Evolutionary conservation across 2,888 invertebrate species (phyloP), one percentile per base, ranked within the genome.

Genomic region (Cabera pusaria): DNA sequence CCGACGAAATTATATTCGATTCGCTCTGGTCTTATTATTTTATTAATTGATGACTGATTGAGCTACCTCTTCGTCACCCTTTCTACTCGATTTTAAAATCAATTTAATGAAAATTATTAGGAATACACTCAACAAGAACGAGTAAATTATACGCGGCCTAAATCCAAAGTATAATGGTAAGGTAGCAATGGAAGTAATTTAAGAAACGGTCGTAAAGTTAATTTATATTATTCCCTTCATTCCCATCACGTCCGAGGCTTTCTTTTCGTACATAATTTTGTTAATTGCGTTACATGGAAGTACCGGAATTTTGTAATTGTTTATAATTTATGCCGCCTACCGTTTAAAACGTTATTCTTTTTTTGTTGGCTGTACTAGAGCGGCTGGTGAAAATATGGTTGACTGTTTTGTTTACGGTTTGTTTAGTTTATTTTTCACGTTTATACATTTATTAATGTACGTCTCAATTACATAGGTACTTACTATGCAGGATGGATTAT

Each of bases 171-270:
- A 23, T 14, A 14, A 14, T 14, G 18, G 17, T 28, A 31, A 27
- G 20, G 43, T 29, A 26, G 27, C 31, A 26, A 43, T 45, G 39
- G 21, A 67, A 64, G 57, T 72, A 69, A 77, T 75, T 74, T 71
- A 47, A 62, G 64, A 68, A 48, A 64, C 55, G 63, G 62, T 59
- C 55, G 54, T 55, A 47, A 64, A 61, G 64, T 65, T 75, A 71
- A 79, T 81, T 77, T 66, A 71, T 74, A 68, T 69, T 56, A 58
- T 45, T 52, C 50, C 41, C 50, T 66, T 64, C 56, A 80, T 75
- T 78, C 74, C 33, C 44, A 64, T 66, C 80, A 77, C 77, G 79
- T 74, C 49, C 53, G 44, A 40, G 49, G 48, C 59, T 67, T 62
- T 59, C 56, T 64, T 40, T 66, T 64, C 45, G 45, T 49, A 53